Base-by-base conservation (phyloP, 2,113 vertebrate genomes). In the Chamaea fasciata region DNA sequence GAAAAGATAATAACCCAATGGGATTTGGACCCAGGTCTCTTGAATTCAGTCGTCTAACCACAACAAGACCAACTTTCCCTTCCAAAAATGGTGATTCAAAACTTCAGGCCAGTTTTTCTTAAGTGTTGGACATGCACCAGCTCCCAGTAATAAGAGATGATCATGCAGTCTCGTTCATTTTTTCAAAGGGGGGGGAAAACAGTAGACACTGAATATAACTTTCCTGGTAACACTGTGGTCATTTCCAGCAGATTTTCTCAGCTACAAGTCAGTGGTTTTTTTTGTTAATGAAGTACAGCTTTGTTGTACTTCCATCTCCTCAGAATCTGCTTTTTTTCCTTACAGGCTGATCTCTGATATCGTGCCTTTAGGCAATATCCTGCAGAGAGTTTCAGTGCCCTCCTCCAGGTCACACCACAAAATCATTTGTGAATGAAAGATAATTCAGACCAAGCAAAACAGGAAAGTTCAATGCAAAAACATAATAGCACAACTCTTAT, bases 401-500 rank as follows among this genome's bases (percentile, higher is more conserved):
- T 64, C 65, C 44, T 82, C 41, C 41, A 64, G 73, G 69, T 76
- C 57, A 19, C 44, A 89, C 55, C 80, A 78, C 44, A 30, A 23
- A 91, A 71, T 62, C 44, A 53, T 22, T 91, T 60, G 13, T 44
- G 77, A 91, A 73, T 68, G 76, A 73, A 84, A 95, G 41, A 30
- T 78, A 87, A 60, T 84, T 89, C 69, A 89, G 41, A 86, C 84
- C 69, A 91, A 89, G 74, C 69, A 47, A 86, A 92, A 49, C 69
- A 73, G 64, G 60, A 49, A 60, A 89, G 56, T 78, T 87, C 80
- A 84, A 17, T 64, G 52, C 30, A 78, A 75, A 89, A 88, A 69
- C 52, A 37, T 13, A 76, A 37, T 7, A 85, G 26, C 26, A 44
- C 35, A 41, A 60, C 11, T 92, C 64, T 82, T 47, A 60, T 6